phyloP scores from a whole-genome alignment of 2,888 invertebrate genomes.

The Habrosyne pyritoides region DNA sequence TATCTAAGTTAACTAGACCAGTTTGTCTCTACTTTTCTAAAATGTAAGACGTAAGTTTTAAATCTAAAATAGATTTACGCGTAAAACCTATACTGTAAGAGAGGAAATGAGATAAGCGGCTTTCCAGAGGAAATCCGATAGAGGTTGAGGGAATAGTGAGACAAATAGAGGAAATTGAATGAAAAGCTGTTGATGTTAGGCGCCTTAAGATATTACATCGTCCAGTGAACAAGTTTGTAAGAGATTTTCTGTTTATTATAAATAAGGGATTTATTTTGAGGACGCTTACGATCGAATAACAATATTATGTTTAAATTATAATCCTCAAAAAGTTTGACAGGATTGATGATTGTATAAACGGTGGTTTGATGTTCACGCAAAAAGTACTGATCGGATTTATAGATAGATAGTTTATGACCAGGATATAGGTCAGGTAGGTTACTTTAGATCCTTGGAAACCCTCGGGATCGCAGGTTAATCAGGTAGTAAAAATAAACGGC shows the following conservation, averaged over 20 bases:
- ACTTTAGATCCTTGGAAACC: no score
- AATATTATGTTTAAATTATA: background rate
- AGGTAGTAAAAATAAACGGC: no score
- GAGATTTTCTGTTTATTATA: constrained; percentile 25
- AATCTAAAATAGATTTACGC: background rate
- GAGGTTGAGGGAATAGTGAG: constrained; percentile 53
- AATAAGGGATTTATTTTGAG: background rate
- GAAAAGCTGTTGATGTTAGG: constrained; percentile 33
- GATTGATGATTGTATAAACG: no score
- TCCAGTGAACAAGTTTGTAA: constrained; percentile 22
- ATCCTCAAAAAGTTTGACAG: background rate
- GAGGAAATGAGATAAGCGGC: constrained; percentile 55
- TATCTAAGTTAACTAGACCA: no score
- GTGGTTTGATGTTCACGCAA: no score
- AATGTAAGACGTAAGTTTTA: background rate
- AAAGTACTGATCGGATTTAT: no score
- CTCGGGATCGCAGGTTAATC: no score
- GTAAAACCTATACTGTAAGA: constrained; percentile 34
- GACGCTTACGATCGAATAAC: background rate
- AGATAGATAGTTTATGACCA: no score
- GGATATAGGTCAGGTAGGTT: no score
- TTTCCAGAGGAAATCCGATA: constrained; percentile 52
- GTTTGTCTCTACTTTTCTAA: background rate
- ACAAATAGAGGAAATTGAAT: constrained; percentile 56
- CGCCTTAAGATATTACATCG: constrained; percentile 29